Evolutionary conservation across 2,888 invertebrate species (phyloP).

Genomic region (Phytoseiulus persimilis): DNA sequence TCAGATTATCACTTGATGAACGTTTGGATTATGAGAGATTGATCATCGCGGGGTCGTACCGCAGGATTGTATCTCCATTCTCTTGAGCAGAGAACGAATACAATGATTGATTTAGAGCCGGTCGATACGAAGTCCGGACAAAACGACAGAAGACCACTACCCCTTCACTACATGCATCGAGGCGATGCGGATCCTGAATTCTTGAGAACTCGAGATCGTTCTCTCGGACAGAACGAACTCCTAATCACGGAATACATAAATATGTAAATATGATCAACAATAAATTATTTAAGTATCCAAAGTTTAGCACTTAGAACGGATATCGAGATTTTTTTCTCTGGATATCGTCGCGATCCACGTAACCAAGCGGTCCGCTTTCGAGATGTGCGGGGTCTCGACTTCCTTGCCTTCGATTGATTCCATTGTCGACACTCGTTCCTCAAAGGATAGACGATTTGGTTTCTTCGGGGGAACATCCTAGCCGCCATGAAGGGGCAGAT

Average conservation of each 20-base stretch:
- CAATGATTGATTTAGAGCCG: background rate
- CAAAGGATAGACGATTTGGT: no score
- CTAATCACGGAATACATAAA: background rate
- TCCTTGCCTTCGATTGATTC: no score
- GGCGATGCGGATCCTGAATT: background rate
- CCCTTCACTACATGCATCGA: background rate
- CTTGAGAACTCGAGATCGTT: background rate
- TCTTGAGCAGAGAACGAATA: background rate
- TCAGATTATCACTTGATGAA: background rate
- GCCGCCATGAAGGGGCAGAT: no score
- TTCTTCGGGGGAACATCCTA: no score
- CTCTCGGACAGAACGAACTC: background rate
- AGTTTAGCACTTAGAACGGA: background rate
- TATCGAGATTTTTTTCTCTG: background rate
- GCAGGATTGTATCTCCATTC: background rate
- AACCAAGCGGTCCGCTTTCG: no score
- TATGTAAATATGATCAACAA: background rate
- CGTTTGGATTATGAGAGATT: background rate
- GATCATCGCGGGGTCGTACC: background rate
- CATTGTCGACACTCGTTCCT: no score
- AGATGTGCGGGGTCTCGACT: no score
- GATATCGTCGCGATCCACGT: background rate
- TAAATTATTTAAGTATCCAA: background rate
- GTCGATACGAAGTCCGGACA: background rate
- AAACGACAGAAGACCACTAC: background rate